Conservation (phyloP, 2,797 vertebrate genomes). For the Malurus splendens region DNA sequence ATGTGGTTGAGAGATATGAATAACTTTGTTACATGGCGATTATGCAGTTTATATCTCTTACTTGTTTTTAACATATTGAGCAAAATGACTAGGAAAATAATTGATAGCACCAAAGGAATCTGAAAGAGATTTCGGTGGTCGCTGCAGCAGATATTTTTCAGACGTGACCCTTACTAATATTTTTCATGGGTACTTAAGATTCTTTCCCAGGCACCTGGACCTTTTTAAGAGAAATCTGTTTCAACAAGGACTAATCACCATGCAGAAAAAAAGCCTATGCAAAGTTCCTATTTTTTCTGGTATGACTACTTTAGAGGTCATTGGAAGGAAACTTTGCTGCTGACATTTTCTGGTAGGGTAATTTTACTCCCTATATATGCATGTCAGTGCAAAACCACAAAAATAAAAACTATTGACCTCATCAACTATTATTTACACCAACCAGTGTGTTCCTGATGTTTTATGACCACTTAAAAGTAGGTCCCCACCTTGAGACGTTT, state of each 20-base stretch:
- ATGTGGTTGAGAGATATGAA: background rate
- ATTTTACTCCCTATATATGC: background rate
- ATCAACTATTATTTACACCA: background rate
- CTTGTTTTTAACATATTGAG: background rate
- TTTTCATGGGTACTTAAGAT: background rate
- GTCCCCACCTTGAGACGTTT: background rate
- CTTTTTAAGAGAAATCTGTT: background rate
- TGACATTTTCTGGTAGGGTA: background rate
- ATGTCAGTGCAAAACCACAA: background rate
- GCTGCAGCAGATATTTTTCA: background rate
- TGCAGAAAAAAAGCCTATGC: background rate
- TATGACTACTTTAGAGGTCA: background rate
- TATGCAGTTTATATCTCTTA: background rate
- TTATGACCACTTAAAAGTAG: background rate
- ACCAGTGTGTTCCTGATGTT: background rate
- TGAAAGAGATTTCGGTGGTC: background rate
- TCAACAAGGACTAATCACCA: background rate
- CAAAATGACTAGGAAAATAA: background rate
- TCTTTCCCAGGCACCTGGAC: background rate
- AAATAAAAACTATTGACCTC: background rate
- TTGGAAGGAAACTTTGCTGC: background rate
- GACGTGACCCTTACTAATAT: background rate
- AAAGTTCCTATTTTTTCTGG: background rate
- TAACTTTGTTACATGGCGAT: background rate
- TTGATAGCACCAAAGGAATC: background rate